Conservation (phyloP, 1,140 invertebrate genomes). For the Nebria ingens region DNA sequence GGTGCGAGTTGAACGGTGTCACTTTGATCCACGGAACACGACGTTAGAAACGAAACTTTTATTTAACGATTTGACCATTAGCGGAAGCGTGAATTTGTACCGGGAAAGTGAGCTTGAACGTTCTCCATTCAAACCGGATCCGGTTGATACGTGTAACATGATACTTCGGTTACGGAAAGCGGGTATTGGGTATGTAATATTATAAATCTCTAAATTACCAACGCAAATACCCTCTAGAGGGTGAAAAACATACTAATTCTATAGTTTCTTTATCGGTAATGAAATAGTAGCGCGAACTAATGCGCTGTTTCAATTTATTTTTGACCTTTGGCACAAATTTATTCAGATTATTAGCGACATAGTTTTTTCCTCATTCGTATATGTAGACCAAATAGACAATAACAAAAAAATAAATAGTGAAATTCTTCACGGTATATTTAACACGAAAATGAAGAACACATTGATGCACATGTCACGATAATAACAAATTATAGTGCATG, state of each 20-base stretch:
- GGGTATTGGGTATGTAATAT: slow-evolving; percentile 56
- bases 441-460: no score
- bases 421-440: no score
- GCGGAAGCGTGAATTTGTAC: slow-evolving; percentile 56
- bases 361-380: not conserved
- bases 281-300: no score
- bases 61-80: slow-evolving; percentile 67
- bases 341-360: no score
- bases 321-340: no score
- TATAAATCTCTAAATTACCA: not conserved
- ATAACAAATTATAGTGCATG: not conserved
- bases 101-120: slow-evolving; percentile 35
- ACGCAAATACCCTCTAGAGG: not conserved
- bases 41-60: slow-evolving; percentile 62
- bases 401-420: no score
- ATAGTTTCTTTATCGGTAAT: no score
- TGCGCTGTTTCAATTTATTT: no score
- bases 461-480: no score
- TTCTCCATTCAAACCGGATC: slow-evolving; percentile 27
- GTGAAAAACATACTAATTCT: no score
- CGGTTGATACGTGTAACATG: slow-evolving; percentile 59
- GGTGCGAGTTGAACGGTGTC: slow-evolving; percentile 40
- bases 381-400: not conserved
- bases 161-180: slow-evolving; percentile 61
- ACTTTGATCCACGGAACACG: slow-evolving; percentile 59